phyloP scores from a whole-genome alignment of 2,888 invertebrate species.

The Agrotis clavis region DNA sequence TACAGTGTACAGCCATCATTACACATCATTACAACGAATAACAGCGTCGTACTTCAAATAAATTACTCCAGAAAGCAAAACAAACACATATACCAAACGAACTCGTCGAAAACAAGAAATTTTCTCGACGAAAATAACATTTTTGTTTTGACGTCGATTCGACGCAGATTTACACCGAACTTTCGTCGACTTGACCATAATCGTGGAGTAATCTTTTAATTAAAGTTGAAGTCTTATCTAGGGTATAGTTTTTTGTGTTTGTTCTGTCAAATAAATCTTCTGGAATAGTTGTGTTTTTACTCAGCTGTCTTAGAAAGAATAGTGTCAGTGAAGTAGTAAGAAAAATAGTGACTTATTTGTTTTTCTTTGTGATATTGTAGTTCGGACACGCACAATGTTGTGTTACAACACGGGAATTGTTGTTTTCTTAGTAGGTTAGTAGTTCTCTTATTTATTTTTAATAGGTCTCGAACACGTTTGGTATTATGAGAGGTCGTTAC shows the following conservation, averaged over 20 bases:
- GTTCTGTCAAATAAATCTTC: slow-evolving; percentile 47
- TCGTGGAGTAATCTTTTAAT: slow-evolving; percentile 60
- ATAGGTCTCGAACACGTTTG: neutral
- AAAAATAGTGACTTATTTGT: slow-evolving; percentile 49
- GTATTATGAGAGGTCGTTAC: neutral
- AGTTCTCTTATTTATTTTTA: neutral
- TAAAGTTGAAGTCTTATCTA: slow-evolving; percentile 51
- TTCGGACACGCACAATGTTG: slow-evolving; percentile 10
- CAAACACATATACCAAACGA: slow-evolving; percentile 72
- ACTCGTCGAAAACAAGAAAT: slow-evolving; percentile 67
- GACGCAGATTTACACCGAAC: slow-evolving; percentile 38
- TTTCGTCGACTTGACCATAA: slow-evolving; percentile 54
- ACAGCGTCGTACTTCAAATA: slow-evolving; percentile 59
- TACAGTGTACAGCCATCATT: neutral
- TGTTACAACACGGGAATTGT: neutral
- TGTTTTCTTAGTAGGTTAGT: neutral
- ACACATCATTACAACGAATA: slow-evolving; percentile 48
- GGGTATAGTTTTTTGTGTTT: slow-evolving; percentile 31
- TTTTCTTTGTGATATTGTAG: slow-evolving; percentile 20
- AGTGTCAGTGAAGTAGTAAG: slow-evolving; percentile 12
- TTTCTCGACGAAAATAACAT: slow-evolving; percentile 63
- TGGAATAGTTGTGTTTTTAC: slow-evolving; percentile 45
- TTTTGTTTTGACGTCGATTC: slow-evolving; percentile 64
- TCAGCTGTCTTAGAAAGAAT: slow-evolving; percentile 27
- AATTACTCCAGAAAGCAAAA: slow-evolving; percentile 68